Evolutionary conservation across 2,888 invertebrate species (phyloP).

Genomic region (Ornithoptera alexandrae): DNA sequence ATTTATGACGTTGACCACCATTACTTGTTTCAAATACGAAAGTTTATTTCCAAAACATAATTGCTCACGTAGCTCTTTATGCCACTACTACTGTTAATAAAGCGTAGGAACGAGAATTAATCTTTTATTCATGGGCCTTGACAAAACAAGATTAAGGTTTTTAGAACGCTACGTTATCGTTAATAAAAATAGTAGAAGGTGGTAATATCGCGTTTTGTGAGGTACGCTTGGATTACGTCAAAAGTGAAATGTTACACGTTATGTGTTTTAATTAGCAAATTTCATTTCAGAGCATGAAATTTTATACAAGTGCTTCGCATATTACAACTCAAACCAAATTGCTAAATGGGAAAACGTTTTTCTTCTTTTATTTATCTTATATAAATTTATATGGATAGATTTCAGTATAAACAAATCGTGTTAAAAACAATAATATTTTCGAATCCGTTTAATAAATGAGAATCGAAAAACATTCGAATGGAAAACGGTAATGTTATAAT

Average conservation of each 20-base stretch:
- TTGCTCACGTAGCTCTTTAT: slow-evolving; percentile 14
- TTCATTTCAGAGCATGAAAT: neutral
- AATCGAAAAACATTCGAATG: neutral
- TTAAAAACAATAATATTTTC: neutral
- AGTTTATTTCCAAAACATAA: slow-evolving; percentile 23
- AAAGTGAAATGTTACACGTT: slow-evolving; percentile 1
- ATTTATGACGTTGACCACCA: slow-evolving; percentile 34
- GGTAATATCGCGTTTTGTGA: slow-evolving; percentile 10
- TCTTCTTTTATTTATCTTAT: too few relatives aligned
- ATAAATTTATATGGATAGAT: too few relatives aligned
- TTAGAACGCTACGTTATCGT: slow-evolving; percentile 14
- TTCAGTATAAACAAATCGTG: too few relatives aligned
- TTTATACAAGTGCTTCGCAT: too few relatives aligned
- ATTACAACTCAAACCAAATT: too few relatives aligned
- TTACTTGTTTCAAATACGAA: slow-evolving; percentile 14
- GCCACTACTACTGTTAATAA: slow-evolving; percentile 15
- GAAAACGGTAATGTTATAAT: slow-evolving; percentile 6
- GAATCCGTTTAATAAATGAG: neutral
- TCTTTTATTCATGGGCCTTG: slow-evolving; percentile 28
- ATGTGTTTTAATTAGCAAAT: neutral
- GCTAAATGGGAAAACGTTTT: too few relatives aligned
- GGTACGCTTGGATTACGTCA: slow-evolving; percentile 2
- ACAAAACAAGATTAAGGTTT: slow-evolving; percentile 27
- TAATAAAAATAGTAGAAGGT: slow-evolving; percentile 13
- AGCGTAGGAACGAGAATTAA: slow-evolving; percentile 18